These are phyloP conservation scores for Laticauda colubrina DNA, from an alignment of 2,113 vertebrate genomes.

Conservation along the genomic window DNA sequence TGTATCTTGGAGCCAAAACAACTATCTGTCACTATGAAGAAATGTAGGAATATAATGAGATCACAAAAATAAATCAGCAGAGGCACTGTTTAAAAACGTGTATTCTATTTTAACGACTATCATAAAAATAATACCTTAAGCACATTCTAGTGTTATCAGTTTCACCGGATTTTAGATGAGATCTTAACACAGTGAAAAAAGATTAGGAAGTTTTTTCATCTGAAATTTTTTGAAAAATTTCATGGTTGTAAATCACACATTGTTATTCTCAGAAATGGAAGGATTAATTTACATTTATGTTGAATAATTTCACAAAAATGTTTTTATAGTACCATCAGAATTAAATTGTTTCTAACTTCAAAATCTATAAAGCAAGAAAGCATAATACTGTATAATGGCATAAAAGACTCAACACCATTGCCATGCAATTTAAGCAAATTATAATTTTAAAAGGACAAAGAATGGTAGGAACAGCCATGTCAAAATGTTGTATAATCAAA, in stretches of 20 bases:
- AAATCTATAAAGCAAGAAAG: background rate
- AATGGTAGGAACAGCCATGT: background rate
- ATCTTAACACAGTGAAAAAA: background rate
- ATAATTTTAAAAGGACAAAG: background rate
- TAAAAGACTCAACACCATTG: background rate
- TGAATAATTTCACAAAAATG: background rate
- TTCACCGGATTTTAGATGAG: background rate
- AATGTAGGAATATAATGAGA: background rate
- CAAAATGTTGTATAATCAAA: background rate
- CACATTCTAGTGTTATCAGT: background rate
- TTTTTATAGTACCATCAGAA: background rate
- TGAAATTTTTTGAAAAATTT: background rate
- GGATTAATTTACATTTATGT: background rate
- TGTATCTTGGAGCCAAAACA: slow-evolving; percentile 53
- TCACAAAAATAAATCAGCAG: background rate
- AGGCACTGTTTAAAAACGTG: background rate
- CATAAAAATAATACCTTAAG: background rate
- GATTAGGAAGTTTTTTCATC: background rate
- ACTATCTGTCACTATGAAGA: slow-evolving; percentile 44
- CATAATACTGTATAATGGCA: background rate
- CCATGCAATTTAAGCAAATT: background rate
- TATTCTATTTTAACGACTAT: background rate
- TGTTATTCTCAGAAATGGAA: background rate
- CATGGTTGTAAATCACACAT: background rate
- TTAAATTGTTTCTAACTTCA: background rate